Conservation (phyloP, 1,140 invertebrate genomes). For the Heliconius hewitsoni region DNA sequence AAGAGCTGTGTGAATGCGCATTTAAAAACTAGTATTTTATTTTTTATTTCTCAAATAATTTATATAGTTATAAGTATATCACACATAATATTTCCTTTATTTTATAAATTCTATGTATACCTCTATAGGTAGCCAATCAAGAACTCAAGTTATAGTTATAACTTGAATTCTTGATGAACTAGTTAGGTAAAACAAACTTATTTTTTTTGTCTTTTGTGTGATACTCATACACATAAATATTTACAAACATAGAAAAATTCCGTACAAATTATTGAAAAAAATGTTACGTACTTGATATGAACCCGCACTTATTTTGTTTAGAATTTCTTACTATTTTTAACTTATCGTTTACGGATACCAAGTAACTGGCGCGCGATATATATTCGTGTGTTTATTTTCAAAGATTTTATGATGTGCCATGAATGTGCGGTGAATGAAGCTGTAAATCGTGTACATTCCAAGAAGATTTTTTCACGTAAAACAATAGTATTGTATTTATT, state of each 20-base stretch:
- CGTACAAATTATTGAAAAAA: background rate
- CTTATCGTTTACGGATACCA: conserved; percentile 2
- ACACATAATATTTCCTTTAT: too few relatives aligned
- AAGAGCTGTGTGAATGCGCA: too few relatives aligned
- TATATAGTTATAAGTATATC: too few relatives aligned
- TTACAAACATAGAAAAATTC: background rate
- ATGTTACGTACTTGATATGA: background rate
- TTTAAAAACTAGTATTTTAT: too few relatives aligned
- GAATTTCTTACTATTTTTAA: background rate
- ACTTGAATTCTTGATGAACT: too few relatives aligned
- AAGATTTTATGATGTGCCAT: conserved; percentile 10
- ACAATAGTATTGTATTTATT: background rate
- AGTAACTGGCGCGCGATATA: conserved; percentile 5
- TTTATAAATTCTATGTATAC: too few relatives aligned
- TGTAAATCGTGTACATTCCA: conserved; percentile 4
- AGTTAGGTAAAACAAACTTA: too few relatives aligned
- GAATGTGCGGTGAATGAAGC: conserved; percentile 11
- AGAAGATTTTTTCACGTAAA: background rate
- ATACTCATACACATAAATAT: background rate
- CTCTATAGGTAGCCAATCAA: too few relatives aligned
- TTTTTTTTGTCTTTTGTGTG: too few relatives aligned
- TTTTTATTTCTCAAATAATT: too few relatives aligned
- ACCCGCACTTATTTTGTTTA: background rate
- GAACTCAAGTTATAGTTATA: too few relatives aligned
- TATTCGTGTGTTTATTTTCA: background rate